Conservation (phyloP, 2,888 invertebrate species). For the Beris morrisii region DNA sequence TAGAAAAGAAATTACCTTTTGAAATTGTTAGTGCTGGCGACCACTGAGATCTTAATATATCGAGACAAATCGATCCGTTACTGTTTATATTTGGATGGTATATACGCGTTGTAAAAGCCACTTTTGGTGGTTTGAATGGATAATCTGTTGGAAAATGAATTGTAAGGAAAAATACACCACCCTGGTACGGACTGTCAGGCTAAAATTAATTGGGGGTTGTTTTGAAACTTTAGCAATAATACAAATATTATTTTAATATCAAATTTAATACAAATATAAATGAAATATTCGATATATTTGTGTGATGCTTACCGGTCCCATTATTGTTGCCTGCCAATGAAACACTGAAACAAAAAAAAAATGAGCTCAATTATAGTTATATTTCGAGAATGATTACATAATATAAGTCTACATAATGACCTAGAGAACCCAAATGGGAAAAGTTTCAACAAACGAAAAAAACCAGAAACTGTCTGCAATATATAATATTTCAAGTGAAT, state of each 20-base stretch:
- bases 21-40: constrained; percentile 99
- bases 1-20: constrained; percentile 72
- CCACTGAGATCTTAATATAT: constrained; percentile 99
- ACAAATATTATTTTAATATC: constrained; percentile 12
- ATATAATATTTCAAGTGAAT: background rate
- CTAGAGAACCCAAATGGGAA: no score
- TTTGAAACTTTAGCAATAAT: constrained; percentile 28
- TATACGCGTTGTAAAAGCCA: constrained; percentile 99
- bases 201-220: constrained; percentile 55
- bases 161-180: constrained; percentile 99
- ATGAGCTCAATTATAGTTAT: background rate
- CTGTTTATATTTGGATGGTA: constrained; percentile 99
- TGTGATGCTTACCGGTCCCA: constrained; percentile 92
- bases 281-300: background rate
- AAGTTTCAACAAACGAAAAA: background rate
- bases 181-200: constrained; percentile 99
- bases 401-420: no score
- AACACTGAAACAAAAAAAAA: constrained; percentile 76
- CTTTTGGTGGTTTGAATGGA: constrained; percentile 99
- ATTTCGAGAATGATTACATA: no score
- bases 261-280: background rate
- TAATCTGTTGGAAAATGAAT: constrained; percentile 99
- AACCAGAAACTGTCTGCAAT: background rate
- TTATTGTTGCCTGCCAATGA: constrained; percentile 99
- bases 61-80: constrained; percentile 99